Conservation (phyloP, 1,140 invertebrate species). For the Papilio polytes region DNA sequence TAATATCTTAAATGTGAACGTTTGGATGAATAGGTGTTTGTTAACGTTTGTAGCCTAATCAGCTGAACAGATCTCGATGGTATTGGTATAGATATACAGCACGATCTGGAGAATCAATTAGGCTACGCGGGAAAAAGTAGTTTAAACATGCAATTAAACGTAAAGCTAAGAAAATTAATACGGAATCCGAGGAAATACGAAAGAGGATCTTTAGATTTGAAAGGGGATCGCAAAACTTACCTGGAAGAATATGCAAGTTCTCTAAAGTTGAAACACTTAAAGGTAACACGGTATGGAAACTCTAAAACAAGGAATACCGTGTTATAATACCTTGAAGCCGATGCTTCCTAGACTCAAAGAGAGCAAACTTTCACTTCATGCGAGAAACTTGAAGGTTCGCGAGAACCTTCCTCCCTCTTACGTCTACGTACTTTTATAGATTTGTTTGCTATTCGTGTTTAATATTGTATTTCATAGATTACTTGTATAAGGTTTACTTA, state of each 20-base stretch:
- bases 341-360: slow-evolving; percentile 28
- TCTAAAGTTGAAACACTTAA: slow-evolving; percentile 27
- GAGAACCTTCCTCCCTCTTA: not conserved
- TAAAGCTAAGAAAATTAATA: not conserved
- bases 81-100: too few species aligned
- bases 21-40: too few species aligned
- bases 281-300: slow-evolving; percentile 30
- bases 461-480: not conserved
- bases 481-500: not conserved
- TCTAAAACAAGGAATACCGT: slow-evolving; percentile 22
- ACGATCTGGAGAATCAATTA: too few species aligned
- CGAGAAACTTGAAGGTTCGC: slow-evolving; percentile 4
- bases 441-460: not conserved
- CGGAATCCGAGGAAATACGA: not conserved
- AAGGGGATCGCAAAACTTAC: not conserved
- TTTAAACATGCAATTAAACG: not conserved
- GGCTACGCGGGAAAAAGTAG: too few species aligned
- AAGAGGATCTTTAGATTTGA: not conserved
- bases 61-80: too few species aligned
- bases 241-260: not conserved
- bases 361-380: slow-evolving; percentile 29
- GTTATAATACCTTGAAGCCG: slow-evolving; percentile 31
- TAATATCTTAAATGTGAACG: too few species aligned
- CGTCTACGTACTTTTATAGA: not conserved
- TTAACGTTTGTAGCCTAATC: too few species aligned